Conservation (phyloP, 2,797 vertebrate species). For the Tangara arthus region DNA sequence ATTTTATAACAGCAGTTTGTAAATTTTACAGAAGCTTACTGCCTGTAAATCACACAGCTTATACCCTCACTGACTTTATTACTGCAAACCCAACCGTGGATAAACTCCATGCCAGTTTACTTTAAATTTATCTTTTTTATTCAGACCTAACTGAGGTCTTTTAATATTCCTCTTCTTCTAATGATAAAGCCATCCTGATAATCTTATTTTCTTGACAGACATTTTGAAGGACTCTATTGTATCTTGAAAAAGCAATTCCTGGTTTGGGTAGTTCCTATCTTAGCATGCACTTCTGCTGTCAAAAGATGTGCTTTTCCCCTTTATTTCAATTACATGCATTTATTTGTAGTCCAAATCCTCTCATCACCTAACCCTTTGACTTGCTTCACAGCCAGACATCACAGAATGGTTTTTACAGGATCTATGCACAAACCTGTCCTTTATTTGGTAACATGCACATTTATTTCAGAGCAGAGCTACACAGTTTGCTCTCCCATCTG, state of each 20-base stretch:
- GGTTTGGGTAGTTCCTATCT: constrained; percentile 34
- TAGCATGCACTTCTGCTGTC: constrained; percentile 41
- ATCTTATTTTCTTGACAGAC: constrained; percentile 71
- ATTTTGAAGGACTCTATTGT: constrained; percentile 69
- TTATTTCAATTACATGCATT: constrained; percentile 7
- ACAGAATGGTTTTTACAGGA: constrained; percentile 20
- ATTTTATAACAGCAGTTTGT: constrained; percentile 82
- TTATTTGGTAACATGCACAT: background rate
- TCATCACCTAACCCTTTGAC: background rate
- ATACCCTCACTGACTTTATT: constrained; percentile 79
- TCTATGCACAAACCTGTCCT: constrained; percentile 17
- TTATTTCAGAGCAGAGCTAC: constrained; percentile 17
- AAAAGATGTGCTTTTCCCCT: constrained; percentile 5
- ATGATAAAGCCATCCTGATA: constrained; percentile 71
- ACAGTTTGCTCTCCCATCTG: constrained; percentile 24
- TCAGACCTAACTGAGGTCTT: constrained; percentile 65
- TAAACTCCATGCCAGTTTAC: constrained; percentile 77
- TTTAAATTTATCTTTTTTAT: constrained; percentile 79
- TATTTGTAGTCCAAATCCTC: constrained; percentile 33
- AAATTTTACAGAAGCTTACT: constrained; percentile 79
- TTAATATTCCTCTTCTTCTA: constrained; percentile 75
- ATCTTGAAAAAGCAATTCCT: constrained; percentile 47
- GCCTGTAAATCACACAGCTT: constrained; percentile 78
- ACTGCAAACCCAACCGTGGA: constrained; percentile 74
- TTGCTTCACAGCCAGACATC: constrained; percentile 26